Conservation (phyloP, 92 coral and sea anemone species). For the Micromussa lordhowensis region DNA sequence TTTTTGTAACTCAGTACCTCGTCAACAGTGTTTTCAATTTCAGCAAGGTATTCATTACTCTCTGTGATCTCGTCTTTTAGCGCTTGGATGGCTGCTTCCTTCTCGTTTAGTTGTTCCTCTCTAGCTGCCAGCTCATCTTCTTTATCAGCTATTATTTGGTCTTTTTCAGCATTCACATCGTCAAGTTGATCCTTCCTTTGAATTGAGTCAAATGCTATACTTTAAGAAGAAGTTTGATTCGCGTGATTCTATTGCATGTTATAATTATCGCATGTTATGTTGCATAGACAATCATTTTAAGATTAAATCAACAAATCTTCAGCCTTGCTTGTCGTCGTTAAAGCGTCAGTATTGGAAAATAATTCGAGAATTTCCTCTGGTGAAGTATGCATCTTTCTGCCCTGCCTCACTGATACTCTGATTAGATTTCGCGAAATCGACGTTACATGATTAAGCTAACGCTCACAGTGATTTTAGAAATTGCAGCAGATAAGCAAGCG, state of each 20-base stretch:
- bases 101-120: constrained; percentile 79
- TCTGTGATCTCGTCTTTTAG: constrained; percentile 91
- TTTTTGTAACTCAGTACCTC: constrained; percentile 23
- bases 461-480: neutral
- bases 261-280: neutral
- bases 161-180: constrained; percentile 77
- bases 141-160: constrained; percentile 80
- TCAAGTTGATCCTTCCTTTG: constrained; percentile 79
- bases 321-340: neutral
- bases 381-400: neutral
- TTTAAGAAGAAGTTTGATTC: neutral
- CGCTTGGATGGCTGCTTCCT: constrained; percentile 82
- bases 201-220: neutral
- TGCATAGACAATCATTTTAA: neutral
- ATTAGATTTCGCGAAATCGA: neutral
- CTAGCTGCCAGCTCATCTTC: constrained; percentile 79
- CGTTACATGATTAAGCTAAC: neutral
- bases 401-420: neutral
- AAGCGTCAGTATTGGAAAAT: neutral
- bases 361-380: neutral
- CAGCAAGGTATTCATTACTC: constrained; percentile 82
- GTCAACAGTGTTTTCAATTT: constrained; percentile 82
- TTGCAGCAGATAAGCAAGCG: neutral
- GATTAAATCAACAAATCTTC: neutral
- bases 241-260: neutral